Base-by-base conservation (phyloP, 2,113 vertebrate species). In the Pseudonaja textilis region DNA sequence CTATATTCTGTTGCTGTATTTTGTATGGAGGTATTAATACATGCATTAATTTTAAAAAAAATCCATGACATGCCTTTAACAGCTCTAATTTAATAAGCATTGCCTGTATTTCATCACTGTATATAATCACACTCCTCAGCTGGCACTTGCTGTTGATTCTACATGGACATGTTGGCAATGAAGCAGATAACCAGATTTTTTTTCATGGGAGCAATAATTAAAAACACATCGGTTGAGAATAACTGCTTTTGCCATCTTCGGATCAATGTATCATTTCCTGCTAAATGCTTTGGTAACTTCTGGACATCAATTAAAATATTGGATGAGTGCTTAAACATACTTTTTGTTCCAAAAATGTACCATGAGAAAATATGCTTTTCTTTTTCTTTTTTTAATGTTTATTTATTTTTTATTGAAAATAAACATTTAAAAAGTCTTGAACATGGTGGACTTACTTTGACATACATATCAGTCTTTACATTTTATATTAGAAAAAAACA, bases 181-280 rank as follows among this genome's bases (percentile, higher is more conserved):
- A 94, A 59, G 90, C 93, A 94, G 96, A 93, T 85, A 52, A 16
- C 39, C 22, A 95, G 16, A 45, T 90, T 93, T 96, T 91, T 93
- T 96, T 94, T 69, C 91, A 95, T 52, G 94, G 87, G 34, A 94
- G 45, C 12, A 59, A 89, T 95, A 91, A 94, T 96, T 96, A 93
- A 90, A 94, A 57, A 74, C 45, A 93, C 50, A 95, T 95, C 93
- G 95, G 95, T 96, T 93, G 22, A 85, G 95, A 93, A 92, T 55
- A 93, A 92, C 93, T 93, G 90, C 12, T 91, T 91, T 94, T 96
- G 87, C 91, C 64, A 87, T 96, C 93, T 96, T 96, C 93, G 89
- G 22, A 94, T 95, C 8, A 88, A 34, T 94, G 91, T 94, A 81
- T 69, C 50, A 42, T 95, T 94, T 93, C 94, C 92, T 94, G 54